These are phyloP conservation scores for Acanthis flammea DNA, from an alignment of 2,797 vertebrate species.

Conservation along the genomic window DNA sequence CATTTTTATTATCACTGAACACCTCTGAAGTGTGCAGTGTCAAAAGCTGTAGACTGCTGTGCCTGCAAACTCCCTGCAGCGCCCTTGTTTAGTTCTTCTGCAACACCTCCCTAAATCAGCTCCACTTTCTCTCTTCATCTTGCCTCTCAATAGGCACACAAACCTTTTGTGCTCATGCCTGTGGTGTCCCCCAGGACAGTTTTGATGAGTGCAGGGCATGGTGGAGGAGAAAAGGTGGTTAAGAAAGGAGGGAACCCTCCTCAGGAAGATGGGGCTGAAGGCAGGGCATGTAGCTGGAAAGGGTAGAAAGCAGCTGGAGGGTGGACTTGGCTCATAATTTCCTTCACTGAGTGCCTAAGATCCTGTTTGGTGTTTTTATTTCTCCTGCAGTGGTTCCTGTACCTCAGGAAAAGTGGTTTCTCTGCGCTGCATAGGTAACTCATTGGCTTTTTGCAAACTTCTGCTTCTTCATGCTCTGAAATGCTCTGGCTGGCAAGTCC, in stretches of 20 bases:
- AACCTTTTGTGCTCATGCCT: background rate
- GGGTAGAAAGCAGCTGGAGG: background rate
- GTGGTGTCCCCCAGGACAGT: background rate
- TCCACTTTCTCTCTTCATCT: background rate
- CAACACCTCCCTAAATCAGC: background rate
- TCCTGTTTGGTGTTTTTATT: background rate
- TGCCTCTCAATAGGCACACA: background rate
- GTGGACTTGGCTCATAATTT: background rate
- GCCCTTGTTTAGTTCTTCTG: background rate
- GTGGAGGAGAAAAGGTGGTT: background rate
- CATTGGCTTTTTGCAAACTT: background rate
- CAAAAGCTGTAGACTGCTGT: background rate
- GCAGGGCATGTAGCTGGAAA: background rate
- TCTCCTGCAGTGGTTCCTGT: slow-evolving; percentile 75
- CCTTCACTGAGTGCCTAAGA: background rate
- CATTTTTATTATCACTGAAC: background rate
- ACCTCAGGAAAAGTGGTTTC: slow-evolving; percentile 74
- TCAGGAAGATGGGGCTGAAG: background rate
- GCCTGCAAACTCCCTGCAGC: background rate
- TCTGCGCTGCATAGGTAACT: slow-evolving; percentile 83
- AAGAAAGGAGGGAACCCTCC: background rate
- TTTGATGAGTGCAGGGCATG: background rate
- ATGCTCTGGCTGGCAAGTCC: background rate
- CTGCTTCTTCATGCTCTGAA: background rate
- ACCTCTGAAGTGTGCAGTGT: background rate